These are phyloP conservation scores for Drosophila watanabei DNA, from an alignment of 1,140 invertebrate species.

Conservation along the genomic window DNA sequence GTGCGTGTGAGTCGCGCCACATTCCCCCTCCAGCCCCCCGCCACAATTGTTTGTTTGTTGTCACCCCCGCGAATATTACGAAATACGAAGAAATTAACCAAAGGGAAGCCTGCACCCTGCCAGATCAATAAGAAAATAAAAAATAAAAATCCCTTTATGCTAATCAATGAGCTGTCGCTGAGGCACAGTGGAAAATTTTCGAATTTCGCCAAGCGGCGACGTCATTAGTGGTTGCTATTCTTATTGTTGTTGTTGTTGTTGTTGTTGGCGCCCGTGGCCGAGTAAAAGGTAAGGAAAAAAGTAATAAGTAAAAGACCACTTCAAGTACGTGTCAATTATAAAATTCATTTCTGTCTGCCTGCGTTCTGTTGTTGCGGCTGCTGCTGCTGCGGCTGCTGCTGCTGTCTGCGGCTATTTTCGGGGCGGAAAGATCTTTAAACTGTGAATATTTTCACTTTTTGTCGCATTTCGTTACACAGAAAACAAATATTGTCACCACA, in stretches of 20 bases:
- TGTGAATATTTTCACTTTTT: slow-evolving; percentile 54
- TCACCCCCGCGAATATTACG: slow-evolving; percentile 13
- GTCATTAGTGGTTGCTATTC: slow-evolving; percentile 36
- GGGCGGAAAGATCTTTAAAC: slow-evolving; percentile 41
- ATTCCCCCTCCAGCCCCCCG: background rate
- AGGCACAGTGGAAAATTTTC: slow-evolving; percentile 73
- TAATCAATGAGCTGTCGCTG: slow-evolving; percentile 60
- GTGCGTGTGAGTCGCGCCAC: slow-evolving; percentile 15
- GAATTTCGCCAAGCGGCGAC: slow-evolving; percentile 44
- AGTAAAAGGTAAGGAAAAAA: slow-evolving; percentile 57
- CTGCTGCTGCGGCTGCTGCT: slow-evolving; percentile 17
- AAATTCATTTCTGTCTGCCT: slow-evolving; percentile 46
- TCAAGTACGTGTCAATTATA: slow-evolving; percentile 78
- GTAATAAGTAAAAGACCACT: slow-evolving; percentile 53
- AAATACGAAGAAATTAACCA: slow-evolving; percentile 13
- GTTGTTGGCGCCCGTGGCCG: slow-evolving; percentile 34
- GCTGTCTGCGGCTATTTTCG: slow-evolving; percentile 52
- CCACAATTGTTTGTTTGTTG: slow-evolving; percentile 36
- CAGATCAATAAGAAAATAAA: slow-evolving; percentile 5
- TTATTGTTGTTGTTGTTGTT: slow-evolving; percentile 35
- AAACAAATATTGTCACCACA: background rate
- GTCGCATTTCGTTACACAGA: slow-evolving; percentile 25
- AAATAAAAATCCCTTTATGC: slow-evolving; percentile 23
- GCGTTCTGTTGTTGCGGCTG: slow-evolving; percentile 13
- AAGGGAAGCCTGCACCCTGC: background rate